Base-by-base conservation (phyloP, 2,888 invertebrate species). In the Eledone cirrhosa region DNA sequence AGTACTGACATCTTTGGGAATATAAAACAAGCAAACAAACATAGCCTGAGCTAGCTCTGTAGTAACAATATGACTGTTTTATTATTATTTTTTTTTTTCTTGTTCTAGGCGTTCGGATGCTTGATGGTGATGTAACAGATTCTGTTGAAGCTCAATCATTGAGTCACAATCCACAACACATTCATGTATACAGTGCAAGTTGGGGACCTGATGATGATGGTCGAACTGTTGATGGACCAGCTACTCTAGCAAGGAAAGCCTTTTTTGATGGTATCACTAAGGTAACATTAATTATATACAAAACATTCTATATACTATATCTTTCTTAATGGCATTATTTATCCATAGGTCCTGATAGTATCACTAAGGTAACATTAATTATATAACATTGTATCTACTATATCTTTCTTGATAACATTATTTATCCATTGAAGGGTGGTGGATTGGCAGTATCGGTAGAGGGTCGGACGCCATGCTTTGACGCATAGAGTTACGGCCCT, bases 131-230 rank as follows among this genome's bases (percentile, higher is more conserved):
- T 91, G 99, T 99, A 79, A 99, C 99, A 0, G 99, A 99, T 91
- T 97, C 97, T 0, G 98, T 99, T 16, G 99, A 99, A 92, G 98
- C 99, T 1, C 93, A 96, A 81, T 97, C 98, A 0, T 93, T 99
- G 31, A 96, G 97, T 85, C 93, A 97, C 79, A 97, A 97, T 91
- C 96, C 96, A 33, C 96, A 99, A 87, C 98, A 99, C 90, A 97
- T 99, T 83, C 97, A 99, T 91, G 97, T 99, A 86, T 99, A 99
- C 92, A 97, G 97, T 88, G 98, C 98, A 11, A 97, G 91, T 16
- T 98, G 98, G 98, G 98, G 98, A 1, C 98, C 98, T 0, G 98
- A 99, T 88, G 98, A 99, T 90, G 98, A 99, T 89, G 99, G 99
- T 0, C 96, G 97, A 90, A 99, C 99, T 0, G 98, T 98, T 0